Base-by-base conservation (phyloP, 2,797 vertebrate genomes). In the Lateolabrax maculatus region DNA sequence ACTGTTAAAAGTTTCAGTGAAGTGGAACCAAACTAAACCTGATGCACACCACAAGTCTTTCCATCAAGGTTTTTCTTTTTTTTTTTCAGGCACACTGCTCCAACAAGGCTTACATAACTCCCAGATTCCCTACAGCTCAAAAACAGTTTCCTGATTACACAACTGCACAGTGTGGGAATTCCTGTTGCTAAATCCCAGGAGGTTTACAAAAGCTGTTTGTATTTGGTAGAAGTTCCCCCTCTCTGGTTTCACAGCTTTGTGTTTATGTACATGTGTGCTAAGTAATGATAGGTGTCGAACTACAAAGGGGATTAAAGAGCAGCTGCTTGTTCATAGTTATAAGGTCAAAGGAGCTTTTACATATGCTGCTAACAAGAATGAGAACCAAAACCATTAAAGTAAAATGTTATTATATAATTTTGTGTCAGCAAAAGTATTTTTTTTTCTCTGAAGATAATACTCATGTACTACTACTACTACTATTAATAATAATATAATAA, bases 191-290 rank as follows among this genome's bases (percentile, higher is more conserved):
- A 77, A 51, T 77, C 65, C 46, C 61, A 15, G 9, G 23, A 53
- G 52, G 39, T 57, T 80, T 48, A 41, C 21, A 56, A 21, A 41
- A 55, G 23, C 18, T 31, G 46, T 71, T 53, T 61, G 37, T 18
- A 18, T 52, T 37, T 5, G 15, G 25, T 41, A 29, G 16, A 23
- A 2, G 19, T 27, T 55, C 39, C 3, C n/a, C n/a, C 8, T 67
- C 67, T 85, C 61, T 2, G 12, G 16, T 90, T 77, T 75, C 69
- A 71, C 51, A n/a, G 53, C 53, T 66, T 75, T 81, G 75, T 68
- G 23, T 39, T 68, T 4, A 19, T 39, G 39, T 31, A 5, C 41
- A 21, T 58, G 31, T 67, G 27, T 3, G 21, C 13, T 51, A 11
- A 12, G n/a, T 15, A 64, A 58, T 34, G 2, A 65, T 16, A 21